Evolutionary conservation across 2,888 invertebrate genomes (phyloP).

Genomic region (Cantharis lateralis): DNA sequence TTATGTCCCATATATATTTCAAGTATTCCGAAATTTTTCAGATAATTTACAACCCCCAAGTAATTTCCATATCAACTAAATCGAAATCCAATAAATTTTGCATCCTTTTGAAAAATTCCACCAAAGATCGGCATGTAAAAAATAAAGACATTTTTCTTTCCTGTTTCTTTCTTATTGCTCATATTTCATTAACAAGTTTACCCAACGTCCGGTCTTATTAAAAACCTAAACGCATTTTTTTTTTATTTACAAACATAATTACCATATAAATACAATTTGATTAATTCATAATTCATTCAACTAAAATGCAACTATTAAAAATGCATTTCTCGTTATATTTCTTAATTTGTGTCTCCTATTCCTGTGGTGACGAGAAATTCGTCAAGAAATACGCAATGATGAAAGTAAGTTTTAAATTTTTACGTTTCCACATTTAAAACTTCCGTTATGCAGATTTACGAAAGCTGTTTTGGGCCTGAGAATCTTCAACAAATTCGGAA

Average conservation of each 20-base stretch:
- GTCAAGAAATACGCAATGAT: constrained; percentile 75
- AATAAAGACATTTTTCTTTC: background rate
- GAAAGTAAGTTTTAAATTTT: constrained; percentile 60
- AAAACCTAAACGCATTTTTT: background rate
- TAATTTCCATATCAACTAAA: background rate
- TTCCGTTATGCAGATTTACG: constrained; percentile 63
- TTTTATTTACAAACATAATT: background rate
- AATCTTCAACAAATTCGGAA: constrained; percentile 69
- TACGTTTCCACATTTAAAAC: background rate
- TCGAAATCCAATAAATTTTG: background rate
- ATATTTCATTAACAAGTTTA: background rate
- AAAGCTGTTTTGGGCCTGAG: constrained; percentile 71
- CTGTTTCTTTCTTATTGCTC: background rate
- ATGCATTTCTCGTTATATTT: background rate
- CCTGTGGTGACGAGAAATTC: constrained; percentile 64
- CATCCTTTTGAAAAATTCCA: background rate
- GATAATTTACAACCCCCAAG: no score
- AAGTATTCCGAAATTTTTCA: no score
- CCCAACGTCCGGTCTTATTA: background rate
- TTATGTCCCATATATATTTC: no score
- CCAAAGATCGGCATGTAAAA: background rate
- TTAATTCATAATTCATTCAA: background rate
- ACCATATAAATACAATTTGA: background rate
- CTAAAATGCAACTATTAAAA: background rate
- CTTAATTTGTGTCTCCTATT: background rate